Conservation (phyloP, 2,888 invertebrate species). For the Gymnocheta viridis region DNA sequence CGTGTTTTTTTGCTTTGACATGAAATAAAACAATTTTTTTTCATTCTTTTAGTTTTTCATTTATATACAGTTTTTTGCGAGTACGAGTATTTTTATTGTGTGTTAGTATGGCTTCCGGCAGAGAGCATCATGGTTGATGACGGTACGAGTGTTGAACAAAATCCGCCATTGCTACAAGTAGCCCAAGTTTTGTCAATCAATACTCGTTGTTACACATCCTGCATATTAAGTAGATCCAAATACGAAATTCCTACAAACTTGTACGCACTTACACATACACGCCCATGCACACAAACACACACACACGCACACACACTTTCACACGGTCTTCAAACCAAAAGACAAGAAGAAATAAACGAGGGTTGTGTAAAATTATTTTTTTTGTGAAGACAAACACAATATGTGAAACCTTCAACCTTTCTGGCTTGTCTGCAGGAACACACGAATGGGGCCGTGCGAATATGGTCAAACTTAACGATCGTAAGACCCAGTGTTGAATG, state of each 20-base stretch:
- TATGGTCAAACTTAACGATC: too few relatives aligned
- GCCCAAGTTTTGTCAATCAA: slow-evolving; percentile 69
- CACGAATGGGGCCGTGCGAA: too few relatives aligned
- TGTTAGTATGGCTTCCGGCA: slow-evolving; percentile 59
- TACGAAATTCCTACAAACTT: slow-evolving; percentile 51
- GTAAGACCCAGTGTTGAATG: too few relatives aligned
- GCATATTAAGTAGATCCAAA: slow-evolving; percentile 66
- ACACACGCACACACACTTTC: slow-evolving; percentile 11
- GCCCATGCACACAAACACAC: not conserved
- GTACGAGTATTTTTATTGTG: slow-evolving; percentile 27
- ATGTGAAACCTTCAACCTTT: too few relatives aligned
- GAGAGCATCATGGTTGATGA: slow-evolving; percentile 41
- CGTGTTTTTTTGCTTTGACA: slow-evolving; percentile 18
- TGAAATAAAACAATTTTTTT: slow-evolving; percentile 49
- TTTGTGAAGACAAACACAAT: too few relatives aligned
- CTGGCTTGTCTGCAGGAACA: too few relatives aligned
- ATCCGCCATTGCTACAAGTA: slow-evolving; percentile 63
- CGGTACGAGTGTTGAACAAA: slow-evolving; percentile 23
- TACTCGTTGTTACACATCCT: slow-evolving; percentile 66
- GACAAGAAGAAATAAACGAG: slow-evolving; percentile 12
- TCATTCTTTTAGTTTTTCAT: slow-evolving; percentile 16
- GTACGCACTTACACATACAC: not conserved
- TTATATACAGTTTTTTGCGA: not conserved
- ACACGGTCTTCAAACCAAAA: not conserved
- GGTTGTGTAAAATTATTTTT: slow-evolving; percentile 3